Evolutionary conservation across 2,113 vertebrate genomes (phyloP).

Genomic region (Thermophis baileyi): DNA sequence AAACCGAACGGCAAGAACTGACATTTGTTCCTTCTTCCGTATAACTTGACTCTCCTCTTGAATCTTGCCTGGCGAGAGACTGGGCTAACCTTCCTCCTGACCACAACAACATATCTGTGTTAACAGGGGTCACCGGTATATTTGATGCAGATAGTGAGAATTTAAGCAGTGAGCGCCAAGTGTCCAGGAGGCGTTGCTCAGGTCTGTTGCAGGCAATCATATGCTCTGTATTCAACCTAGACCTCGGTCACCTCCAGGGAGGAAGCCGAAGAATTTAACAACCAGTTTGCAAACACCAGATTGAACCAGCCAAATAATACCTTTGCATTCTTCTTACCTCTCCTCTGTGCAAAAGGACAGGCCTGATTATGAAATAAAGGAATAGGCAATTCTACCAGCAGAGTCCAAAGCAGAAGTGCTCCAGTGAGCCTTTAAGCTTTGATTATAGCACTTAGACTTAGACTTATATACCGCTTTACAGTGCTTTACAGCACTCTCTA

Average conservation of each 20-base stretch:
- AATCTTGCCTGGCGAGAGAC: neutral
- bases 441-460: too few species aligned
- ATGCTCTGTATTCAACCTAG: neutral
- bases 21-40: neutral
- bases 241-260: neutral
- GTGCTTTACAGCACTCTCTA: too few species aligned
- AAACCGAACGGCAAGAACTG: slow-evolving; percentile 28
- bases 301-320: neutral
- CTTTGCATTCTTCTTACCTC: neutral
- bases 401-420: slow-evolving; percentile 21
- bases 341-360: slow-evolving; percentile 63
- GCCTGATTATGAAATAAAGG: slow-evolving; percentile 61
- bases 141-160: neutral
- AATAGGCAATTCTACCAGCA: slow-evolving; percentile 2
- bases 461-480: too few species aligned
- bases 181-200: neutral
- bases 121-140: neutral
- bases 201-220: neutral
- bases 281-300: neutral
- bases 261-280: neutral
- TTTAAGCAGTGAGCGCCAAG: neutral
- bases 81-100: neutral
- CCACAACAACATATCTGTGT: neutral
- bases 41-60: neutral
- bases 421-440: neutral